These are phyloP conservation scores for Otus sunia DNA, from an alignment of 2,113 vertebrate species.

Conservation along the genomic window DNA sequence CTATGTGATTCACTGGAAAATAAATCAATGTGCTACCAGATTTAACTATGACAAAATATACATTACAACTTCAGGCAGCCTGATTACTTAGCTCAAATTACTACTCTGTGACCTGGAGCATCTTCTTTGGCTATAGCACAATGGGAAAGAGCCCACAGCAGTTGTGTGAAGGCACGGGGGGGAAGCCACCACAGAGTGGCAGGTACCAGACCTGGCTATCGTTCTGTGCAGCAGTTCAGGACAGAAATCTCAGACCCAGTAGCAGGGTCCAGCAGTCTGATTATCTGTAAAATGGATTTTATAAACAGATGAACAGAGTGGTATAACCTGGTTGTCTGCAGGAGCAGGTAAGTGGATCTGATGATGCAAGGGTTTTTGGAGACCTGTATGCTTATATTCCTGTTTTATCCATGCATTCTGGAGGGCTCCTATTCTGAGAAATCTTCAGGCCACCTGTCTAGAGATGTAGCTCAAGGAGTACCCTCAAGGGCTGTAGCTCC, in stretches of 20 bases:
- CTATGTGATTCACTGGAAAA: background rate
- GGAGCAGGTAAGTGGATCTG: background rate
- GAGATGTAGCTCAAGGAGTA: background rate
- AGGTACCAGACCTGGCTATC: background rate
- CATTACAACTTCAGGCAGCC: background rate
- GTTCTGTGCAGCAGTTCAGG: background rate
- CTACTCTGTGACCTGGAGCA: background rate
- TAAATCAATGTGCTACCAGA: background rate
- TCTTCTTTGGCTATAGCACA: accelerated
- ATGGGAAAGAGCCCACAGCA: background rate
- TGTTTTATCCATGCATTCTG: background rate
- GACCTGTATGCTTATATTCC: background rate
- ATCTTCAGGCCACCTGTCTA: background rate
- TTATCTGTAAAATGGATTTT: background rate
- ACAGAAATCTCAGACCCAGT: background rate
- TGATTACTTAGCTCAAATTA: background rate
- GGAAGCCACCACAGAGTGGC: accelerated
- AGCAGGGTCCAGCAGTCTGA: background rate
- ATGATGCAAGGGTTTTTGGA: background rate
- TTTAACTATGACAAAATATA: background rate
- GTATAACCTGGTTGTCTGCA: background rate
- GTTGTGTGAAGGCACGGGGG: accelerated
- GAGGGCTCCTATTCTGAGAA: background rate
- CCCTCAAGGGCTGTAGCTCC: background rate
- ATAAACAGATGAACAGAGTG: background rate